Base-by-base conservation (phyloP, 2,113 vertebrate species). In the Ameiurus melas region DNA sequence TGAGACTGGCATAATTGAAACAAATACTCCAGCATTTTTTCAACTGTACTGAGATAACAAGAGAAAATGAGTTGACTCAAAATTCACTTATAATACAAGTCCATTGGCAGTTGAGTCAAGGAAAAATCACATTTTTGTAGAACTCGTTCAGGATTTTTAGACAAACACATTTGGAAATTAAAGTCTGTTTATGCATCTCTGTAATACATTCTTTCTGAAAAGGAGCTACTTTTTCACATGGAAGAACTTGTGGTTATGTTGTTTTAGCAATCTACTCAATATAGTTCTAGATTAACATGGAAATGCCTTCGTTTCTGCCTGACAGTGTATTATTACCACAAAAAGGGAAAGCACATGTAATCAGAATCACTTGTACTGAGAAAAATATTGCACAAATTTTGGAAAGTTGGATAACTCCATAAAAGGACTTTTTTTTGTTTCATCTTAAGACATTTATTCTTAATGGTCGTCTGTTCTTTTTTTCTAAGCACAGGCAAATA, bases 1-100 rank as follows among this genome's bases (percentile, higher is more conserved):
- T 80, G 77, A 80, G 77, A 55, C 51, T 80, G 27, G 51, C 77
- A 80, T 80, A 80, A 80, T 30, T 19, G n/a, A 80, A 80, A 80
- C 27, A 80, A 80, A 55, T 55, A 55, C 75, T 16, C 75, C 47
- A 78, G 43, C 75, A 78, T 20, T 47, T 77, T 75, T 55, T 80
- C 51, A 75, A 25, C 16, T 55, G 7, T 30, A 53, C 13, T 53
- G 16, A 79, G 77, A 79, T 30, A 79, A 79, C 13, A 79, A 30
- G 25, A 17, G 75, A 80, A 78, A 47, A 77, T 47, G 47, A 78
- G 47, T 51, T 43, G 68, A 71, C 43, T 78, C 13, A 51, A 43
- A 53, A 51, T 27, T 79, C 77, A 55, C 51, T 8, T 79, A 55
- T 53, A 55, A 53, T 80, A 79, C 14, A 80, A 57, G 13, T 36